Base-by-base conservation (phyloP, 1,140 invertebrate genomes). In the Cyclargus thomasi region DNA sequence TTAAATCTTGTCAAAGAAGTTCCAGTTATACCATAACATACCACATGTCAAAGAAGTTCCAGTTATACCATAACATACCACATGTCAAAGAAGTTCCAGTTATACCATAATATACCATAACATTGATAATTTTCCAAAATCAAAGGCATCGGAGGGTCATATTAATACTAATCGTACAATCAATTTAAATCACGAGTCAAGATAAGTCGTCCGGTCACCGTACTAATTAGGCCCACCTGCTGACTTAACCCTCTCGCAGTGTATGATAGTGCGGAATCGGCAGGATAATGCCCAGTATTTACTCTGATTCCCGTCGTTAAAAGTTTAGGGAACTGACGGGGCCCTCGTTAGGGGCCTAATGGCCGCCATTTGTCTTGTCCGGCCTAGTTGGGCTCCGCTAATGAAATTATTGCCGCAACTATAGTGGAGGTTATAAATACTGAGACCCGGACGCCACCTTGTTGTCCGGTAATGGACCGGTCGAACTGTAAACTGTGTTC, bases 381-480 rank as follows among this genome's bases (percentile, higher is more conserved):
- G 83, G 82, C 82, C 82, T 90, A 88, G 87, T 88, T 87, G 85
- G 80, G 84, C 79, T 85, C 81, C 78, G 74, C 85, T 90, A 90
- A 90, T 90, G 88, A 90, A 90, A 90, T 90, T 90, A 90, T 90
- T 90, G 88, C 88, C 88, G 81, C 85, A 90, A 90, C 88, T 90
- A 90, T 85, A 90, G 82, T 85, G 84, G 86, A 86, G 85, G 85
- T 88, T 90, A 88, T 90, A 90, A 90, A 90, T 90, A 88, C 86
- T 83, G 80, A 82, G 75, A 68, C 71, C 73, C 78, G 85, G 83
- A 87, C 85, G 81, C 80, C 85, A 90, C 87, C 87, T 86, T 90
- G 88, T 88, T 90, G 81, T 77, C 70, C 79, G 76, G 86, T 90
- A 90, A 90, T 90, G 88, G 88, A 88, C 86, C 86, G 88, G 88